Base-by-base conservation (phyloP, 2,113 vertebrate species). In the Petrocephalus zakoni region DNA sequence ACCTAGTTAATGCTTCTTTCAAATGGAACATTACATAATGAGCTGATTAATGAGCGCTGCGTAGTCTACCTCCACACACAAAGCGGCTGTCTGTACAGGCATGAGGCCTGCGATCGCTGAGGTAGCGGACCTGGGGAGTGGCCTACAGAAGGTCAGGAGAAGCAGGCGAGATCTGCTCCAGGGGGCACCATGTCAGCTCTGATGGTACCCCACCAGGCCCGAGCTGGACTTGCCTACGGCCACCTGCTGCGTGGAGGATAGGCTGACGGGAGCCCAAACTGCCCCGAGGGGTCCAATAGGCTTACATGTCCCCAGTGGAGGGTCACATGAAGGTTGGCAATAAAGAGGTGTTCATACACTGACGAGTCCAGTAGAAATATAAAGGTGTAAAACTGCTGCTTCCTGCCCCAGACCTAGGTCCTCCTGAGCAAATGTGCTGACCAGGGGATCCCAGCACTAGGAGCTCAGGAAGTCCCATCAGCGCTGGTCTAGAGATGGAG, bases 1-100 rank as follows among this genome's bases (percentile, higher is more conserved):
- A 75, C 84, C 88, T 89, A 86, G 58, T 89, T 89, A 89, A 85
- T 46, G 55, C 75, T 88, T 51, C 82, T 89, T 75, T 88, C 61
- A 55, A 37, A 52, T 86, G 49, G 37, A 75, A 86, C n/a, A 34
- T 86, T 86, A 86, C 52, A 86, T 55, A 86, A 86, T 86, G 84
- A 86, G 61, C 52, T 75, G 22, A 89, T 53, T 89, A 72, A 37
- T 53, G n/a, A 19, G 85, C 25, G 46, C 25, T 52, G 34, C 51
- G 13, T 34, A n/a, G 47, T 10, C 8, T 8, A 29, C 75, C 68
- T 72, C 22, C 21, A 13, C 25, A 55, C 25, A 86, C 25, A 19
- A 42, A 56, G 49, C 29, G 83, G 81, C 81, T 15, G 46, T 52
- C 82, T 37, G 11, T 8, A 10, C 81, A 2, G 37, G 72, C 34